Percentiles rank a stretch among this genome's conserved stretches.
Conservation (phyloP, 2,113 vertebrate genomes). For the Oxygymnocypris stewartii region DNA sequence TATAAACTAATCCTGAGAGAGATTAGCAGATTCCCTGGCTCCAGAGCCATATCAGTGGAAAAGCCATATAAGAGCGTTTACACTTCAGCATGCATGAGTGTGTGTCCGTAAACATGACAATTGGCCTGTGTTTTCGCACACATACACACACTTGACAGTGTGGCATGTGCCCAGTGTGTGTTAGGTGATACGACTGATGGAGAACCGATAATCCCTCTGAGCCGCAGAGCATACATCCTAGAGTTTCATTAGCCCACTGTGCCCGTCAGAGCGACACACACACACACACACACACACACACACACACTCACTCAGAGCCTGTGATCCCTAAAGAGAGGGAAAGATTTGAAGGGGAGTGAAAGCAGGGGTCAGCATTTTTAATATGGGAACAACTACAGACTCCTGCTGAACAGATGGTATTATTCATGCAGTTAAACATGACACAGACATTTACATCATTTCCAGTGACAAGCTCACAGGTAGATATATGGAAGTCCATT, state of each 20-base stretch:
- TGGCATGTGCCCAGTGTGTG: slow-evolving; percentile 31
- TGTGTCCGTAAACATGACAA: slow-evolving; percentile 34
- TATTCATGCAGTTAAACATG: slow-evolving; percentile 59
- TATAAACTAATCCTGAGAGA: background rate
- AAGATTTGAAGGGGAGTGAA: slow-evolving; percentile 51
- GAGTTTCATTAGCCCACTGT: slow-evolving; percentile 57
- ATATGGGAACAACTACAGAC: slow-evolving; percentile 53
- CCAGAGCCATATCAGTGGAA: background rate
- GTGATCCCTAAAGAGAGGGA: slow-evolving; percentile 38
- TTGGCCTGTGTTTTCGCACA: slow-evolving; percentile 43
- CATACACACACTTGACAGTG: slow-evolving; percentile 32
- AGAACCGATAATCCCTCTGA: slow-evolving; percentile 52
- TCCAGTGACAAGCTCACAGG: slow-evolving; percentile 42
- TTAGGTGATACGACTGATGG: slow-evolving; percentile 43
- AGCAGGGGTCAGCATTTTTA: slow-evolving; percentile 57
- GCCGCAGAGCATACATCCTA: slow-evolving; percentile 46
- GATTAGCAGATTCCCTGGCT: slow-evolving; percentile 16
- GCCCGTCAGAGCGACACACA: slow-evolving; percentile 38
- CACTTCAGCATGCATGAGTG: background rate
- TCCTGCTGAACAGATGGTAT: slow-evolving; percentile 51
- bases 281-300: no score
- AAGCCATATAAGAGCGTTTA: slow-evolving; percentile 13
- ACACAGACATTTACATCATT: slow-evolving; percentile 57
- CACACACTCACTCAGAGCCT: background rate
- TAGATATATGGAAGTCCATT: slow-evolving; percentile 33